A percentile compares a stretch with the other conserved stretches of the same genome.
These are phyloP conservation scores for Lithophane socia DNA, from an alignment of 2,888 invertebrate species.

Conservation along the genomic window DNA sequence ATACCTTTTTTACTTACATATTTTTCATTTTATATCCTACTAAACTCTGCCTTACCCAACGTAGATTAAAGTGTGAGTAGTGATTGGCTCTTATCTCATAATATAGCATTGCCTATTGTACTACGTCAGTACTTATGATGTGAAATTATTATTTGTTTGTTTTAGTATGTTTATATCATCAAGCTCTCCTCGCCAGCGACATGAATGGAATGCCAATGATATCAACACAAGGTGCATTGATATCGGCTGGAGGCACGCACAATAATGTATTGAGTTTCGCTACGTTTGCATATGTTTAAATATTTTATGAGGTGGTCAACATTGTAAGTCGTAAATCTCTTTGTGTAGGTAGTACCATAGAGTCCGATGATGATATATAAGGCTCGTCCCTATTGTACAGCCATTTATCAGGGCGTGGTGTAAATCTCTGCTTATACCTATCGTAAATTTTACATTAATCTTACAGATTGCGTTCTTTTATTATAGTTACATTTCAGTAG, in stretches of 20 bases:
- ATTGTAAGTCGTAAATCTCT: slow-evolving; percentile 29
- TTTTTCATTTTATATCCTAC: neutral
- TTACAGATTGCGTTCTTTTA: slow-evolving; percentile 9
- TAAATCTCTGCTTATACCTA: neutral
- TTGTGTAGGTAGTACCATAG: slow-evolving; percentile 27
- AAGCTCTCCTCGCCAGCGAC: slow-evolving; percentile 37
- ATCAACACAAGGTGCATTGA: slow-evolving; percentile 54
- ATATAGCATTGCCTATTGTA: neutral
- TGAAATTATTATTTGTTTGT: slow-evolving; percentile 51
- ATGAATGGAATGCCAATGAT: slow-evolving; percentile 54
- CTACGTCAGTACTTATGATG: neutral
- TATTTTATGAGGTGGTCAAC: slow-evolving; percentile 47
- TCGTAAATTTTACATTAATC: neutral
- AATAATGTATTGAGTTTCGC: slow-evolving; percentile 53
- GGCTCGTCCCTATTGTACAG: slow-evolving; percentile 16
- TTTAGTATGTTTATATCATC: slow-evolving; percentile 41
- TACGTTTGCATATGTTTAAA: slow-evolving; percentile 50
- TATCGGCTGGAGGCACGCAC: slow-evolving; percentile 51
- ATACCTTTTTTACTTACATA: neutral
- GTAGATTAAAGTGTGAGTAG: neutral
- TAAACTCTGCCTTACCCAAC: neutral
- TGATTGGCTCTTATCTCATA: slow-evolving; percentile 3
- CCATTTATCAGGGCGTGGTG: slow-evolving; percentile 31
- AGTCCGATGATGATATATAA: slow-evolving; percentile 11
- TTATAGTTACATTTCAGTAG: slow-evolving; percentile 13